A percentile compares a stretch with the other conserved stretches of the same genome.
Evolutionary conservation across 2,888 invertebrate genomes (phyloP).

Genomic region (Mesochorus sp.): DNA sequence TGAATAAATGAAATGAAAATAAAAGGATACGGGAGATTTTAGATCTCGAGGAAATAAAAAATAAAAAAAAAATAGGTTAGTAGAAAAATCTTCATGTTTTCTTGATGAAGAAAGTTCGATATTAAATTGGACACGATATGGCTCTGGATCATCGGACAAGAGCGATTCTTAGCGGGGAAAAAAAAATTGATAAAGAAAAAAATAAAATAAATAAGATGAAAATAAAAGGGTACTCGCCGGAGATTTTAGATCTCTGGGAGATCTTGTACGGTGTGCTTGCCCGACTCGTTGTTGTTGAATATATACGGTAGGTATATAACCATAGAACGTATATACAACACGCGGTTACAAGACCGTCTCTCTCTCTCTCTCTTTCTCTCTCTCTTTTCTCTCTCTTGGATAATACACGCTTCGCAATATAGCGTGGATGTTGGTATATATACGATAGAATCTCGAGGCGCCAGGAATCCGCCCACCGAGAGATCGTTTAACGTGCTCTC

Average conservation of each 20-base stretch:
- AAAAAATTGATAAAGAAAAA: neutral
- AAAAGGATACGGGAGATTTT: too few relatives aligned
- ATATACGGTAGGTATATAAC: conserved; percentile 4
- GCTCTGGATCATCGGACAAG: too few relatives aligned
- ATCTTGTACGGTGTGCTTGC: conserved; percentile 45
- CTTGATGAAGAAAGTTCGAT: too few relatives aligned
- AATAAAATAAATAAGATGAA: too few relatives aligned
- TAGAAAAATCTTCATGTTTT: too few relatives aligned
- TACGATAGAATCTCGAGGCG: conserved; percentile 71
- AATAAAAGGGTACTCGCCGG: conserved; percentile 4
- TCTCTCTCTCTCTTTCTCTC: neutral
- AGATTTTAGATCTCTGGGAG: conserved; percentile 49
- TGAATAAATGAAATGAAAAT: too few relatives aligned
- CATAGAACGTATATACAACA: conserved; percentile 2
- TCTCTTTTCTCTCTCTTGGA: conserved; percentile 27
- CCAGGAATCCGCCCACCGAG: conserved; percentile 70
- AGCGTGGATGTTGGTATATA: conserved; percentile 46
- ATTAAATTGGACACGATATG: too few relatives aligned
- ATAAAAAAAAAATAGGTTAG: too few relatives aligned
- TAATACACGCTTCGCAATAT: conserved; percentile 54
- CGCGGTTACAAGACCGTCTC: neutral
- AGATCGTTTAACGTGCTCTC: conserved; percentile 61
- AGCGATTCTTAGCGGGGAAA: too few relatives aligned
- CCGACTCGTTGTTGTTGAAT: conserved; percentile 27
- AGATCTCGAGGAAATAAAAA: too few relatives aligned